Evolutionary conservation across 1,140 invertebrate species (phyloP).

Genomic region (Oryzaephilus surinamensis): DNA sequence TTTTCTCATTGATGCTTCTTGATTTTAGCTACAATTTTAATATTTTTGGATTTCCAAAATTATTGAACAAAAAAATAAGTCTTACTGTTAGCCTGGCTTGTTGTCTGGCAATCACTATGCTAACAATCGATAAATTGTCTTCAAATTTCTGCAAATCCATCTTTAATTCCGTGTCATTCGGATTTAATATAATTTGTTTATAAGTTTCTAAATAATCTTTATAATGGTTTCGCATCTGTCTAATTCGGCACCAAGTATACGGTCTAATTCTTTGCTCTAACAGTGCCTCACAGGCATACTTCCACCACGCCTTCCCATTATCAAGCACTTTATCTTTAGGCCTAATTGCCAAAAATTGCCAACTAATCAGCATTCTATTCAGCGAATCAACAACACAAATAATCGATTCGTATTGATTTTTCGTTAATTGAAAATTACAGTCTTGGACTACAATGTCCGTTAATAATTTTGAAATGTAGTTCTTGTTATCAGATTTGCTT

Average conservation of each 20-base stretch:
- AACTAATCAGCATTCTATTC: constrained; percentile 55
- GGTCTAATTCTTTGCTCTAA: constrained; percentile 60
- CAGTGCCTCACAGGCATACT: constrained; percentile 62
- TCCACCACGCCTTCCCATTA: constrained; percentile 59
- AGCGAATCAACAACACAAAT: constrained; percentile 55
- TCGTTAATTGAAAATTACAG: constrained; percentile 59
- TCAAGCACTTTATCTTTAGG: constrained; percentile 40
- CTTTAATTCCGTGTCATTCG: constrained; percentile 61
- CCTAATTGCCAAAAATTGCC: constrained; percentile 39
- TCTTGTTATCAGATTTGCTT: constrained; percentile 56
- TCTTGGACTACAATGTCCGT: constrained; percentile 69
- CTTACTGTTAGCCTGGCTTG: constrained; percentile 63
- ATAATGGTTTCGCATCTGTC: constrained; percentile 58
- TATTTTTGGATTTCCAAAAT: neutral
- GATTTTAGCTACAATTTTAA: constrained; percentile 23
- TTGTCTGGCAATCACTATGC: constrained; percentile 68
- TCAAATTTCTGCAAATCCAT: constrained; percentile 64
- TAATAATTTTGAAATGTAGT: constrained; percentile 61
- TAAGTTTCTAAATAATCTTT: constrained; percentile 61
- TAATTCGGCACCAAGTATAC: constrained; percentile 62
- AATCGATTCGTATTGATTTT: constrained; percentile 62
- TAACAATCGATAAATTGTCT: constrained; percentile 59
- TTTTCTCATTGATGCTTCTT: constrained; percentile 38
- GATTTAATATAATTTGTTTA: constrained; percentile 57
- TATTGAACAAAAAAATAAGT: constrained; percentile 4